Percentiles rank a stretch among this genome's conserved stretches.
Conservation (phyloP, 2,888 invertebrate genomes). For the Trichogramma evanescens region DNA sequence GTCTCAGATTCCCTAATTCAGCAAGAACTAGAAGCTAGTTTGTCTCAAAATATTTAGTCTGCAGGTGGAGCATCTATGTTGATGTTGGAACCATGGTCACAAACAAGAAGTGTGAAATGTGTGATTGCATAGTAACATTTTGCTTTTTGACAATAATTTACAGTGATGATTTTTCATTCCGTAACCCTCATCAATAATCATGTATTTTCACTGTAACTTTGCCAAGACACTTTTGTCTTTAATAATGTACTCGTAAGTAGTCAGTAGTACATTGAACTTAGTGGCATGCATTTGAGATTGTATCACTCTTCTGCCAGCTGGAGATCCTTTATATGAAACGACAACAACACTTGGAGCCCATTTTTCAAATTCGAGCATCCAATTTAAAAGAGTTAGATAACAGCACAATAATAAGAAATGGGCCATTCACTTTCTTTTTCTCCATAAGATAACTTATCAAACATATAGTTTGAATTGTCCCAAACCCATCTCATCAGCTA, state of each 20-base stretch:
- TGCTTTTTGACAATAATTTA: slow-evolving; percentile 75
- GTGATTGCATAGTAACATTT: slow-evolving; percentile 96
- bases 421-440: slow-evolving; percentile 94
- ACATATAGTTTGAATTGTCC: slow-evolving; percentile 98
- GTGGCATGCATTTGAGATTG: slow-evolving; percentile 84
- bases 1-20: slow-evolving; percentile 58
- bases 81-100: slow-evolving; percentile 98
- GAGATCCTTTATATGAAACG: slow-evolving; percentile 89
- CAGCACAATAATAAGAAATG: slow-evolving; percentile 96
- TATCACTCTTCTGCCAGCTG: slow-evolving; percentile 74
- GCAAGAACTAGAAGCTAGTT: slow-evolving; percentile 46
- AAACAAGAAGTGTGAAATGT: slow-evolving; percentile 93
- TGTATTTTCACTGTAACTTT: slow-evolving; percentile 98
- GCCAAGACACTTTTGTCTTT: slow-evolving; percentile 94
- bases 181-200: slow-evolving; percentile 99
- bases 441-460: slow-evolving; percentile 97
- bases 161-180: slow-evolving; percentile 99
- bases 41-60: slow-evolving; percentile 72
- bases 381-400: slow-evolving; percentile 98
- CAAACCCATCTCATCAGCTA: slow-evolving; percentile 99
- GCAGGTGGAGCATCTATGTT: slow-evolving; percentile 99
- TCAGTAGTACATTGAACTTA: slow-evolving; percentile 97
- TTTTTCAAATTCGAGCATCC: slow-evolving; percentile 97
- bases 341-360: slow-evolving; percentile 95
- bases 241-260: slow-evolving; percentile 98